Conservation (phyloP, 1,140 invertebrate species). For the Idris sp. region DNA sequence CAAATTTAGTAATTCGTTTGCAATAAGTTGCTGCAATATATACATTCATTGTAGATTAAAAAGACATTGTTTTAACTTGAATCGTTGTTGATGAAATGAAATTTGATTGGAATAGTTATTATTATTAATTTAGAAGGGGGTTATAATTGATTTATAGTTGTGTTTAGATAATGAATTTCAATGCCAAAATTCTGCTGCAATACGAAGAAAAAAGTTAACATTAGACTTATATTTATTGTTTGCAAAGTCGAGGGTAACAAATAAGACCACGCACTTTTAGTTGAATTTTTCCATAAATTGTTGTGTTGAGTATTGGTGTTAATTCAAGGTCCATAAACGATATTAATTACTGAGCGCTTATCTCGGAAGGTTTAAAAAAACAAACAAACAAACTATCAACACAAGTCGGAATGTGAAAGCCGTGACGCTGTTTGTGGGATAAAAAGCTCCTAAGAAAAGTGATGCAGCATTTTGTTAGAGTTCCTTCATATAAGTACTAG, state of each 20-base stretch:
- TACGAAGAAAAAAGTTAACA: too few species aligned
- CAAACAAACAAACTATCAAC: too few species aligned
- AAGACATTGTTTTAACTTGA: too few species aligned
- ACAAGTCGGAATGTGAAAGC: too few species aligned
- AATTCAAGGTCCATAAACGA: constrained; percentile 28
- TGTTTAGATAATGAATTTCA: too few species aligned
- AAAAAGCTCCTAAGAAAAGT: neutral
- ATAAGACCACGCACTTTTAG: constrained; percentile 3
- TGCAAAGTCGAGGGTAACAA: constrained; percentile 11
- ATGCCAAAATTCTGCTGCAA: constrained; percentile 42
- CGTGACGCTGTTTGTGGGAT: too few species aligned
- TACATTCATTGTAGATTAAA: too few species aligned
- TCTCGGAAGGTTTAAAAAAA: too few species aligned
- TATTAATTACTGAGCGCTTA: constrained; percentile 37
- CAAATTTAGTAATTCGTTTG: constrained; percentile 40
- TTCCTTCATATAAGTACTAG: constrained; percentile 68
- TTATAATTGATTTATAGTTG: too few species aligned
- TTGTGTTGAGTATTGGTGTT: neutral
- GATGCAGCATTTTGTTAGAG: constrained; percentile 63
- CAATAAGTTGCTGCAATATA: constrained; percentile 52
- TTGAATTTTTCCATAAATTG: constrained; percentile 9
- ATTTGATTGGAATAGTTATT: too few species aligned
- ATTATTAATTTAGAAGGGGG: too few species aligned
- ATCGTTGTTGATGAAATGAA: too few species aligned
- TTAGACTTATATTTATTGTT: constrained; percentile 20